phyloP scores from a whole-genome alignment of 2,113 vertebrate genomes.

The Corythoichthys haematopterus region DNA sequence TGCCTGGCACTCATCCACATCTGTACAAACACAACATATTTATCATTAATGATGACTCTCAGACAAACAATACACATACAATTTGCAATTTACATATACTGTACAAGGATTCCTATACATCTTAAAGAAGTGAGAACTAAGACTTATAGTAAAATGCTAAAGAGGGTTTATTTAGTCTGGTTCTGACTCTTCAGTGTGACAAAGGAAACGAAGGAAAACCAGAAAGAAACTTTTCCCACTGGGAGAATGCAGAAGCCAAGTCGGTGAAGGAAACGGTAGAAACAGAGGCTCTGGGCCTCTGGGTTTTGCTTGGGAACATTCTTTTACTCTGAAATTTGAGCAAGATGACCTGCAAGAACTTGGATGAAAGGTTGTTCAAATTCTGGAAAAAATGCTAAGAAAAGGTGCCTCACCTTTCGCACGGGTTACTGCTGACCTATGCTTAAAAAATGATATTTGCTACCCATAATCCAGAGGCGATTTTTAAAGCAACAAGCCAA shows the following conservation, averaged over 20 bases:
- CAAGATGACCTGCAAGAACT: not conserved
- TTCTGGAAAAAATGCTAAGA: not conserved
- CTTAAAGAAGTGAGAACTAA: conserved; percentile 5
- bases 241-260: conserved; percentile 80
- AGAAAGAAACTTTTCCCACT: conserved; percentile 85
- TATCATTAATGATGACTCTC: conserved; percentile 21
- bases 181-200: conserved; percentile 18
- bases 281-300: not conserved
- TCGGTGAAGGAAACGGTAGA: conserved; percentile 17
- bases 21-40: conserved; percentile 72
- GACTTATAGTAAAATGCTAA: not conserved
- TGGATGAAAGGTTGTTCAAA: not conserved
- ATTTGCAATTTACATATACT: no score
- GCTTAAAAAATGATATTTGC: not conserved
- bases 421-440: not conserved
- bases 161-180: conserved; percentile 12
- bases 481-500: no score
- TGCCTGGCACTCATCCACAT: conserved; percentile 99
- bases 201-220: conserved; percentile 13
- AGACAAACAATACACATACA: conserved; percentile 2
- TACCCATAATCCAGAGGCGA: not conserved
- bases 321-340: not conserved
- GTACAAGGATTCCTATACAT: not conserved
- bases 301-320: not conserved
- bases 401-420: not conserved